Percentiles rank a stretch among this genome's conserved stretches.
phyloP scores from a whole-genome alignment of 2,888 invertebrate genomes.

The Biston stratarius region DNA sequence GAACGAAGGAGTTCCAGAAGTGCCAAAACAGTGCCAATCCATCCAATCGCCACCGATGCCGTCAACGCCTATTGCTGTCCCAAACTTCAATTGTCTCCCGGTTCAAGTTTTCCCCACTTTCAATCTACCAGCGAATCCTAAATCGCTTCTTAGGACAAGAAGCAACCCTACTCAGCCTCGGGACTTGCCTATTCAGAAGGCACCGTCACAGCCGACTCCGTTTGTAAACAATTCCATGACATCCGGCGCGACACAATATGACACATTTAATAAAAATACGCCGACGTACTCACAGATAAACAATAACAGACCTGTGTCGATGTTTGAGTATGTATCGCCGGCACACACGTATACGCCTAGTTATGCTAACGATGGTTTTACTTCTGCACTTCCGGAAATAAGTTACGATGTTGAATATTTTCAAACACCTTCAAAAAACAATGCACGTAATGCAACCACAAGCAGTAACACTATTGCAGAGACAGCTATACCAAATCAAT shows the following conservation, averaged over 20 bases:
- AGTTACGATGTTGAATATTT: conserved; percentile 69
- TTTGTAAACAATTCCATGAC: conserved; percentile 54
- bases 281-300: conserved; percentile 55
- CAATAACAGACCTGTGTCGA: conserved; percentile 62
- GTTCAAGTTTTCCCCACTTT: conserved; percentile 87
- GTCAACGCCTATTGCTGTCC: conserved; percentile 73
- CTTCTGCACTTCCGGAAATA: conserved; percentile 61
- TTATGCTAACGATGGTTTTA: conserved; percentile 59
- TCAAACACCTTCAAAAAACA: conserved; percentile 51
- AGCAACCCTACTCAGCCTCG: conserved; percentile 68
- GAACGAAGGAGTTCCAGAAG: conserved; percentile 90
- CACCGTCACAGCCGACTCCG: conserved; percentile 46
- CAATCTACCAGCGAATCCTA: conserved; percentile 90
- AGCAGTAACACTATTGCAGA: conserved; percentile 32
- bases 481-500: conserved; percentile 2
- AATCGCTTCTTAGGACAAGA: conserved; percentile 75
- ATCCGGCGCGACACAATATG: conserved; percentile 48
- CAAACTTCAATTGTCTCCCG: conserved; percentile 80
- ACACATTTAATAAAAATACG: conserved; percentile 56
- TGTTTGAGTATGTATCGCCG: conserved; percentile 58
- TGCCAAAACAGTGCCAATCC: conserved; percentile 82
- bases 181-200: conserved; percentile 54
- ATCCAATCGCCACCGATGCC: conserved; percentile 81
- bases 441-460: conserved; percentile 34
- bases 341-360: conserved; percentile 49